phyloP scores from a whole-genome alignment of 2,797 vertebrate genomes.

The Pteropus rufus region DNA sequence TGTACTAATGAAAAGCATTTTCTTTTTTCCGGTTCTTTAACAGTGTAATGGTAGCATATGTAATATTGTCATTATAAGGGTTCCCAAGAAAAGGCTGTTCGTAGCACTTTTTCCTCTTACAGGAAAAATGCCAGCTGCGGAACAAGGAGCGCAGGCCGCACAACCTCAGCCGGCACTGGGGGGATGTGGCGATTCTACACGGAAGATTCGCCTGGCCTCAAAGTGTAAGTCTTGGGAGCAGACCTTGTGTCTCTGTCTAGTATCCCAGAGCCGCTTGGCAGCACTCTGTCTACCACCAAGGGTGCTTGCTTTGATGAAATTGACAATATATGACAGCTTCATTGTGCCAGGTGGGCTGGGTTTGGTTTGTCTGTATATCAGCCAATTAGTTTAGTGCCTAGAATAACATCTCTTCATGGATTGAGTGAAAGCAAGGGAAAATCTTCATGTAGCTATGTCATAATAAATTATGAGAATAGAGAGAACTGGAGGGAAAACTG shows the following conservation, averaged over 20 bases:
- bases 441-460: not conserved
- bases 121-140: constrained; percentile 97
- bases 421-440: not conserved
- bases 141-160: constrained; percentile 93
- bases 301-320: not conserved
- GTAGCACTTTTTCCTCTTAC: not conserved
- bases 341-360: not conserved
- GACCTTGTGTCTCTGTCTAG: not conserved
- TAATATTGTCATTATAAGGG: not conserved
- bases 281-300: not conserved
- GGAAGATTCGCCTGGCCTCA: constrained; percentile 98
- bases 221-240: constrained; percentile 91
- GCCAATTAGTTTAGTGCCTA: not conserved
- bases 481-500: constrained; percentile 24
- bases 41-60: not conserved
- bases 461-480: not conserved
- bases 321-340: rapidly evolving
- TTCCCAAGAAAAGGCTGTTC: not conserved
- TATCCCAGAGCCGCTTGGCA: not conserved
- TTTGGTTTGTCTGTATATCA: not conserved
- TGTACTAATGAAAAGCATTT: not conserved
- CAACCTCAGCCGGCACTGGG: constrained; percentile 95
- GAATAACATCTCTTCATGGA: not conserved
- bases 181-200: constrained; percentile 99
- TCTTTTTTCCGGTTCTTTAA: not conserved